A percentile compares a stretch with the other conserved stretches of the same genome.
Evolutionary conservation across 2,113 vertebrate species (phyloP).

Genomic region (Verasper variegatus): DNA sequence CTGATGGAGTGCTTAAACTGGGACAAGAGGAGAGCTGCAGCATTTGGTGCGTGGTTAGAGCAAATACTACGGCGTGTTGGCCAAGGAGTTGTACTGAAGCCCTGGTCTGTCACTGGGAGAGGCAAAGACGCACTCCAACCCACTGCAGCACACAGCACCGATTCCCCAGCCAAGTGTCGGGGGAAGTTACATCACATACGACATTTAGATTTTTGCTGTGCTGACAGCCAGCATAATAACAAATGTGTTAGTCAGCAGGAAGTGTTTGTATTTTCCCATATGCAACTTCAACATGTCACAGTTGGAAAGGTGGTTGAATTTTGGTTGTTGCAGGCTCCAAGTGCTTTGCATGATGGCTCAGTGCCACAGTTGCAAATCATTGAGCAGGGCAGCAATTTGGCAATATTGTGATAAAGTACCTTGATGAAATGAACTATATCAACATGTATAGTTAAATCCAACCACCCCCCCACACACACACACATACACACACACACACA

Average conservation of each 20-base stretch:
- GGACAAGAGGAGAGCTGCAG: constrained; percentile 62
- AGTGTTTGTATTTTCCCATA: neutral
- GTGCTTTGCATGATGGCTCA: neutral
- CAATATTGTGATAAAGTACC: too few species aligned
- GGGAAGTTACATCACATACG: neutral
- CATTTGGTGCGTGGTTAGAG: constrained; percentile 68
- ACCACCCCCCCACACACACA: too few species aligned
- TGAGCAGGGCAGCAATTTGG: neutral
- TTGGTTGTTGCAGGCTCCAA: neutral
- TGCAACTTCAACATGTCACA: neutral
- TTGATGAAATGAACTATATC: too few species aligned
- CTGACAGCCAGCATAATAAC: neutral
- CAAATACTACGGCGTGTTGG: constrained; percentile 78
- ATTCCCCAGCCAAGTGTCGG: neutral
- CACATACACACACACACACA: too few species aligned
- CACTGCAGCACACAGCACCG: neutral
- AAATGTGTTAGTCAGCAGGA: neutral
- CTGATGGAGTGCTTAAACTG: constrained; percentile 74
- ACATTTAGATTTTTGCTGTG: neutral
- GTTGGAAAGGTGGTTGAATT: neutral
- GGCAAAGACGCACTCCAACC: constrained; percentile 1
- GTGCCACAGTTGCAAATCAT: neutral
- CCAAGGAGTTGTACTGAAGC: constrained; percentile 48
- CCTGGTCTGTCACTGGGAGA: constrained; percentile 43
- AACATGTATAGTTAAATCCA: too few species aligned